These are phyloP conservation scores for Terebella lapidaria DNA, from an alignment of 2,888 invertebrate genomes.

Conservation along the genomic window DNA sequence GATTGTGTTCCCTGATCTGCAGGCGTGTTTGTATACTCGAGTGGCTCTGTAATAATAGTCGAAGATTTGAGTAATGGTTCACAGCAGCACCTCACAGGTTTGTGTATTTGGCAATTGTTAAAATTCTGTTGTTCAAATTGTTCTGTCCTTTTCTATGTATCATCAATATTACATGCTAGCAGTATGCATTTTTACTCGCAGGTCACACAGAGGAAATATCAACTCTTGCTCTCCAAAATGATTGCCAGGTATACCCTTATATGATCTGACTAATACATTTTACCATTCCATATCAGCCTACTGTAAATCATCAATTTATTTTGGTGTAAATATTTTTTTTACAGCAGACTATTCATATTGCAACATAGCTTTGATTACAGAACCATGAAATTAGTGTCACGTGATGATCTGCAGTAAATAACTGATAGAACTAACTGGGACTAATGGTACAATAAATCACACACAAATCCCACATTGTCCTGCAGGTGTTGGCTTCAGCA, in stretches of 20 bases:
- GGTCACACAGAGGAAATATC: slow-evolving; percentile 51
- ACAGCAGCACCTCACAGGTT: slow-evolving; percentile 44
- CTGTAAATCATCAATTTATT: not conserved
- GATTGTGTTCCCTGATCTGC: not conserved
- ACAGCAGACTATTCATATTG: not conserved
- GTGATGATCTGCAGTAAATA: too few relatives aligned
- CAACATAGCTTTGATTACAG: too few relatives aligned
- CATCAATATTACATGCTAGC: too few relatives aligned
- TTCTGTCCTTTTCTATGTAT: too few relatives aligned
- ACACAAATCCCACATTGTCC: too few relatives aligned
- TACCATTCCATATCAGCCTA: too few relatives aligned
- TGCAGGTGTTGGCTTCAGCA: slow-evolving; percentile 45
- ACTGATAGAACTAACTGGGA: too few relatives aligned
- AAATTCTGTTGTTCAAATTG: not conserved
- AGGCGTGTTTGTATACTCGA: slow-evolving; percentile 49
- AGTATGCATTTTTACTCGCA: slow-evolving; percentile 22
- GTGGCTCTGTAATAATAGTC: slow-evolving; percentile 45
- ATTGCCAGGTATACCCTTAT: slow-evolving; percentile 46
- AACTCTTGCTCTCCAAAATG: slow-evolving; percentile 44
- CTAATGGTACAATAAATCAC: too few relatives aligned
- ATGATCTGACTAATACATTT: too few relatives aligned
- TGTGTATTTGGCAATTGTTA: slow-evolving; percentile 3
- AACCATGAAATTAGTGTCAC: too few relatives aligned
- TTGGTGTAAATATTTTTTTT: not conserved
- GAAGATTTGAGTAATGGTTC: slow-evolving; percentile 46